Evolutionary conservation across 2,888 invertebrate genomes (phyloP).

Genomic region (Protodeltote pygarga): DNA sequence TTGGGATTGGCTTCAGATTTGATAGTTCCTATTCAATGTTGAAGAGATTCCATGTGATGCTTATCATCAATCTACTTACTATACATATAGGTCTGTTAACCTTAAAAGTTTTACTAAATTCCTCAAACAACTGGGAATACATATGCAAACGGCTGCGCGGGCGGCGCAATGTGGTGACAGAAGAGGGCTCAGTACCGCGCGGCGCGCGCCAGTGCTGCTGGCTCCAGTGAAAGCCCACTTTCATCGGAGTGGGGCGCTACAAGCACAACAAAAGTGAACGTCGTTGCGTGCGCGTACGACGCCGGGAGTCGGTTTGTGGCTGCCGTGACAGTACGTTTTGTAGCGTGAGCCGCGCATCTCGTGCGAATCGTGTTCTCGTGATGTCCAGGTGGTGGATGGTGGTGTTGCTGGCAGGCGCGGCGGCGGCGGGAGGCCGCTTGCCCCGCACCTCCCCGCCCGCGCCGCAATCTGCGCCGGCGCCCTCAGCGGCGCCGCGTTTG

Average conservation of each 20-base stretch:
- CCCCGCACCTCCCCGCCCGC: constrained; percentile 77
- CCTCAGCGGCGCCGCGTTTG: constrained; percentile 83
- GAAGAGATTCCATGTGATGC: too few species aligned
- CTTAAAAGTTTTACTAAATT: too few species aligned
- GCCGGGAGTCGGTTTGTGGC: constrained; percentile 67
- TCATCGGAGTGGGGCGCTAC: constrained; percentile 79
- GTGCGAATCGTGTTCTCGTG: constrained; percentile 69
- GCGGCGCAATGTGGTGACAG: neutral
- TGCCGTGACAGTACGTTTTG: constrained; percentile 71
- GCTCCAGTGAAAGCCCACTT: constrained; percentile 82
- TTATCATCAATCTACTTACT: too few species aligned
- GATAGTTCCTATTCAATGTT: too few species aligned
- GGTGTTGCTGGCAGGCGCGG: constrained; percentile 73
- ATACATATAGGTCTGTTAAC: too few species aligned
- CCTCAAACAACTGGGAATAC: neutral
- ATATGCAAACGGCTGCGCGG: neutral
- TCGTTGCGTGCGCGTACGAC: constrained; percentile 69
- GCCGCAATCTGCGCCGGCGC: constrained; percentile 86
- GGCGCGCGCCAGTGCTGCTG: constrained; percentile 41
- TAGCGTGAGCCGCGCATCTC: constrained; percentile 69
- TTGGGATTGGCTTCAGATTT: too few species aligned
- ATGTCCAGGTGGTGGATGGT: constrained; percentile 80
- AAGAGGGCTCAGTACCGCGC: constrained; percentile 12
- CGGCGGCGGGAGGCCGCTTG: constrained; percentile 78
- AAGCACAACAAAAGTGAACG: constrained; percentile 81